A percentile compares a stretch with the other conserved stretches of the same genome.
These are phyloP conservation scores for Camponotus fellah DNA, from an alignment of 2,888 invertebrate genomes.

Conservation along the genomic window DNA sequence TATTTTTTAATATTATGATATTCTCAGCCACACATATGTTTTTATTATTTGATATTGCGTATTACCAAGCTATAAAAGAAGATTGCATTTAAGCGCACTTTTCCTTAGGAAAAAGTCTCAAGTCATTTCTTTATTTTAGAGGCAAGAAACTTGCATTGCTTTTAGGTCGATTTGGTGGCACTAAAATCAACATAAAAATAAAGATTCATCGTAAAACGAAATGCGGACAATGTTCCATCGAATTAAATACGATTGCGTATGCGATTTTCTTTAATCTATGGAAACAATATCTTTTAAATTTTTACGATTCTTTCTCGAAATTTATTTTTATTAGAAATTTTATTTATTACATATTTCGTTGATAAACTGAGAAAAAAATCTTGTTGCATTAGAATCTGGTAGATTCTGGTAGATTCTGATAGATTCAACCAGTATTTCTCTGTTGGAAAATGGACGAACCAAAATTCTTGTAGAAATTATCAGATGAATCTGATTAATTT, in stretches of 20 bases:
- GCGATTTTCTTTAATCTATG: conserved; percentile 11
- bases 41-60: background rate
- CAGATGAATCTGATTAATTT: too few species aligned
- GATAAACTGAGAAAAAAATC: background rate
- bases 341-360: background rate
- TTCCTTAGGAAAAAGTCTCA: background rate
- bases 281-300: background rate
- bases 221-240: background rate
- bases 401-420: too few species aligned
- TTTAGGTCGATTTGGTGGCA: background rate
- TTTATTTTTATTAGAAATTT: background rate
- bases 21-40: background rate
- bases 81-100: background rate
- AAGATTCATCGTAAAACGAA: background rate
- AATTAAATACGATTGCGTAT: conserved; percentile 12
- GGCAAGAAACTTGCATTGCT: conserved; percentile 11
- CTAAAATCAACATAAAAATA: conserved; percentile 4
- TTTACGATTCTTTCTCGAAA: background rate
- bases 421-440: too few species aligned
- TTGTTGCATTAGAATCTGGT: too few species aligned
- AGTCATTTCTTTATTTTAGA: background rate
- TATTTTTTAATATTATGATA: background rate
- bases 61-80: background rate
- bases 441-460: too few species aligned
- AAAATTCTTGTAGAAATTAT: too few species aligned